These are phyloP conservation scores for Aphodius sticticus DNA, from an alignment of 2,888 invertebrate genomes.

Conservation along the genomic window DNA sequence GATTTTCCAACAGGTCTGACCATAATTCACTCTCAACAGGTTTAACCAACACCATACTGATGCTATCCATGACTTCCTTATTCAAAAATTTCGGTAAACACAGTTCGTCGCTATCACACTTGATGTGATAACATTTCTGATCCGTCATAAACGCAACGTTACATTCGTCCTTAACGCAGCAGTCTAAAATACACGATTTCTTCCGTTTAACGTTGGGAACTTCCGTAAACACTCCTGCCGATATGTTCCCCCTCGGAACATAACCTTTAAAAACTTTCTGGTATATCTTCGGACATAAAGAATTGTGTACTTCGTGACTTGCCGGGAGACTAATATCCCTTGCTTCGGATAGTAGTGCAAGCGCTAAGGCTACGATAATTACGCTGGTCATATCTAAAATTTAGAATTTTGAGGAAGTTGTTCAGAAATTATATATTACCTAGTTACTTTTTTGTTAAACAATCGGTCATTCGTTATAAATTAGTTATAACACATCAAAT, in stretches of 20 bases:
- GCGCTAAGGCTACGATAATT: neutral
- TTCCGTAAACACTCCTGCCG: slow-evolving; percentile 59
- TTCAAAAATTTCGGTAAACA: slow-evolving; percentile 75
- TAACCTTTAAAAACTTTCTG: slow-evolving; percentile 53
- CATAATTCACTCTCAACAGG: slow-evolving; percentile 70
- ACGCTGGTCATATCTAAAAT: neutral
- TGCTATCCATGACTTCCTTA: slow-evolving; percentile 65
- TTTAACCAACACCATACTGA: slow-evolving; percentile 80
- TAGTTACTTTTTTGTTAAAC: neutral
- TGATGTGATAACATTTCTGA: slow-evolving; percentile 78
- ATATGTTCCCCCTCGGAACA: slow-evolving; percentile 54
- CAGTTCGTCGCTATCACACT: slow-evolving; percentile 74
- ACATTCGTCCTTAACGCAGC: slow-evolving; percentile 73
- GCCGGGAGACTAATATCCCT: neutral
- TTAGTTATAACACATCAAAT: neutral
- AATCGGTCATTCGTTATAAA: neutral
- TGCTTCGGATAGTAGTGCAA: neutral
- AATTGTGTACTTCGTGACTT: slow-evolving; percentile 17
- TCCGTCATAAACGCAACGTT: slow-evolving; percentile 83
- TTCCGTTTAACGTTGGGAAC: slow-evolving; percentile 64
- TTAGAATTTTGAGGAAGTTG: neutral
- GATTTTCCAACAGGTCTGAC: slow-evolving; percentile 57
- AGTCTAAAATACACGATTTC: slow-evolving; percentile 72
- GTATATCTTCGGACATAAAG: slow-evolving; percentile 53
- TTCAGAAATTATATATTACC: no score